Percentiles rank a stretch among this genome's conserved stretches.
phyloP scores from a whole-genome alignment of 2,888 invertebrate species.

The Agriotes lineatus region DNA sequence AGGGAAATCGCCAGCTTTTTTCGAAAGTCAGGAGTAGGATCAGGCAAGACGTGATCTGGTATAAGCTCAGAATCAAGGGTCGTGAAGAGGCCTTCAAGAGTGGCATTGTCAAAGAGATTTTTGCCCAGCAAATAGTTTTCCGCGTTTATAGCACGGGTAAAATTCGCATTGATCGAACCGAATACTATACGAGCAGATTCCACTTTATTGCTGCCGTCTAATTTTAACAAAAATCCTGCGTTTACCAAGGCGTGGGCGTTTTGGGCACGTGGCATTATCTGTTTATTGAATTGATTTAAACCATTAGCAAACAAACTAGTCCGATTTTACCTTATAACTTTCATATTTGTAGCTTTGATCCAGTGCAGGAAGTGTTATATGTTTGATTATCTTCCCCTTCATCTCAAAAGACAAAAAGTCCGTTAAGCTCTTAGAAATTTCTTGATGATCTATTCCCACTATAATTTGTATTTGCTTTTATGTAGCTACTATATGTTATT shows the following conservation, averaged over 20 bases:
- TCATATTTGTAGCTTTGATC: conserved; percentile 58
- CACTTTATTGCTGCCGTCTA: conserved; percentile 66
- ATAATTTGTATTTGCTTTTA: conserved; percentile 1
- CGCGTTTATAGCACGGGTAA: conserved; percentile 67
- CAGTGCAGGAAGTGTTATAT: conserved; percentile 67
- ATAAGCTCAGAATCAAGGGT: conserved; percentile 71
- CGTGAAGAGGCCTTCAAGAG: conserved; percentile 65
- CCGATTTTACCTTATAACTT: conserved; percentile 40
- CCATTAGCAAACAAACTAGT: no score
- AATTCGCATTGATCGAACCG: conserved; percentile 71
- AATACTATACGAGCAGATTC: conserved; percentile 71
- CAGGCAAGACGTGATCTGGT: conserved; percentile 73
- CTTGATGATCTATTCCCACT: conserved; percentile 53
- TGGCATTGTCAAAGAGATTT: conserved; percentile 59
- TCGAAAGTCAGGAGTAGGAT: conserved; percentile 76
- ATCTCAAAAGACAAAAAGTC: conserved; percentile 44
- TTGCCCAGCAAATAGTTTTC: conserved; percentile 66
- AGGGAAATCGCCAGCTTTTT: conserved; percentile 78
- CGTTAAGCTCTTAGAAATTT: conserved; percentile 47
- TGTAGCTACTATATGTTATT: neutral
- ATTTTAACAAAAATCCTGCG: conserved; percentile 76
- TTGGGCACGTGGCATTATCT: conserved; percentile 79
- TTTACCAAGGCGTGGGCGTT: conserved; percentile 82
- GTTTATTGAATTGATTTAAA: no score
- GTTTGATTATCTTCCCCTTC: conserved; percentile 61